Percentiles rank a stretch among this genome's conserved stretches.
Conservation (phyloP, 2,113 vertebrate genomes). For the Psittacara wagleri region DNA sequence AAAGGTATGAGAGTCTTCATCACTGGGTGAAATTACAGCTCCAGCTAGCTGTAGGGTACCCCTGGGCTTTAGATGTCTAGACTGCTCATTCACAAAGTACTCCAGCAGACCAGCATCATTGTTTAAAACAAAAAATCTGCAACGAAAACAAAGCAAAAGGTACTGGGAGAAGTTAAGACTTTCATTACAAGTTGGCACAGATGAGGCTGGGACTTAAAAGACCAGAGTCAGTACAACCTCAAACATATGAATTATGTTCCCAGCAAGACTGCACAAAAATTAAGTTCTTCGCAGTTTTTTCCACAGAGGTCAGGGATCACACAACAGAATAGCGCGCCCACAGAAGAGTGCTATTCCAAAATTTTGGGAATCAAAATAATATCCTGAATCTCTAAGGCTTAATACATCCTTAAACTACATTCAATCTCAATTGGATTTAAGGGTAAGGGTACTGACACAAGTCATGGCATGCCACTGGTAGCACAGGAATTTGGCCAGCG, state of each 20-base stretch:
- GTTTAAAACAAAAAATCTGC: conserved; percentile 95
- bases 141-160: not conserved
- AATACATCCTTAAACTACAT: not conserved
- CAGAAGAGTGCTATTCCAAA: not conserved
- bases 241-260: not conserved
- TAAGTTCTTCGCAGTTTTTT: not conserved
- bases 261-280: not conserved
- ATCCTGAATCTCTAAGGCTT: not conserved
- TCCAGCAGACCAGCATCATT: conserved; percentile 95
- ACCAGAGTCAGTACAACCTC: not conserved
- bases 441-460: not conserved
- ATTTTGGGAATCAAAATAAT: not conserved
- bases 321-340: not conserved
- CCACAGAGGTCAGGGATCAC: not conserved
- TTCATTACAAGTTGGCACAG: not conserved
- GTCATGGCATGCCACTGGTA: not conserved
- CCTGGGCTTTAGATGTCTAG: conserved; percentile 89
- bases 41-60: conserved; percentile 92
- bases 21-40: conserved; percentile 97
- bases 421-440: not conserved
- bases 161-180: not conserved
- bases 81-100: conserved; percentile 98
- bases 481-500: not conserved
- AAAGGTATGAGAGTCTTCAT: conserved; percentile 97
- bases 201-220: not conserved